Evolutionary conservation across 2,888 invertebrate species (phyloP).

Genomic region (Sarcophaga carnaria): DNA sequence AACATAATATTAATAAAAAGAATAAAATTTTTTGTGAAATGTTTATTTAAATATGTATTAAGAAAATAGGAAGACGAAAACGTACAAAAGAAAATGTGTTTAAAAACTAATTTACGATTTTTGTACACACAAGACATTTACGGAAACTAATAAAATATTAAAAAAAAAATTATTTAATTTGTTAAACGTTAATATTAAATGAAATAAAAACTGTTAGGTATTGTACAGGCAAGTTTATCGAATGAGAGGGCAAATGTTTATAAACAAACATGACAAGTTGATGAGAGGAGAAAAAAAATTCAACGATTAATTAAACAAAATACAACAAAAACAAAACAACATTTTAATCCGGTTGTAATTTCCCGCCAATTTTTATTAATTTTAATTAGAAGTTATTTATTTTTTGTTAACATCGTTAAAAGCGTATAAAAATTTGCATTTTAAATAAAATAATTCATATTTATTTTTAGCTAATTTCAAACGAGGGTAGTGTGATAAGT

Average conservation of each 20-base stretch:
- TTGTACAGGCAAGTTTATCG: background rate
- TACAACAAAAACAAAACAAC: constrained; percentile 10
- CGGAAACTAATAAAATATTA: constrained; percentile 18
- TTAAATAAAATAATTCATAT: constrained; percentile 30
- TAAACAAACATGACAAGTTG: background rate
- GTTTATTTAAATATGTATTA: background rate
- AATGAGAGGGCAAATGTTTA: constrained; percentile 8
- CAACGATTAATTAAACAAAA: constrained; percentile 31
- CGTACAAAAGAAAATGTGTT: background rate
- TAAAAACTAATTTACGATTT: constrained; percentile 23
- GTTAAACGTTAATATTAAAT: background rate
- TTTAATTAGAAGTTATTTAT: constrained; percentile 16
- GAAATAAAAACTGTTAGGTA: no score
- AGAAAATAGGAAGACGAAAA: background rate
- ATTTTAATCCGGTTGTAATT: constrained; percentile 64
- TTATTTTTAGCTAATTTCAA: background rate
- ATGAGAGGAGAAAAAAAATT: background rate
- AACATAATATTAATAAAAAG: background rate
- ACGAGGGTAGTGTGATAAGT: background rate
- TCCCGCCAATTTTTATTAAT: constrained; percentile 53
- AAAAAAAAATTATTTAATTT: background rate
- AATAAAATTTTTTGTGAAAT: background rate
- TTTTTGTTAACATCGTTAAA: constrained; percentile 31
- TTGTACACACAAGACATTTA: background rate
- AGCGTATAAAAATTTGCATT: constrained; percentile 28